These are phyloP conservation scores for Syngnathus floridae DNA, from an alignment of 2,113 vertebrate genomes.

Conservation along the genomic window DNA sequence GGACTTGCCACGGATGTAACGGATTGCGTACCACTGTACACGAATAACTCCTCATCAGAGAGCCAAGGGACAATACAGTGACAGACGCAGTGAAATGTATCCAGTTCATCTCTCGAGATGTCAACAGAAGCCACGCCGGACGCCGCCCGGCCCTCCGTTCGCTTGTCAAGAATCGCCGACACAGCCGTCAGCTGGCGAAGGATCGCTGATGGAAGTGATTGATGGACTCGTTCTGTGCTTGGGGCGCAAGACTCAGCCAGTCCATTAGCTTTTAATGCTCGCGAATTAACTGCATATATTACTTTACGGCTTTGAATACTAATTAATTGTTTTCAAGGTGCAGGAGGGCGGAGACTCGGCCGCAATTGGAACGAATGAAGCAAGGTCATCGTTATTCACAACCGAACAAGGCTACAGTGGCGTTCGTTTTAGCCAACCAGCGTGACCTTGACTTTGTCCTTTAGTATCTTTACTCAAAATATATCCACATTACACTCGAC, in stretches of 20 bases:
- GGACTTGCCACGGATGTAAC: background rate
- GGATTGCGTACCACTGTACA: background rate
- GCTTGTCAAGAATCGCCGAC: conserved; percentile 31
- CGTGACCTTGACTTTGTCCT: conserved; percentile 41
- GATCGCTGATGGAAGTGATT: conserved; percentile 60
- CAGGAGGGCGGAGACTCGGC: conserved; percentile 4
- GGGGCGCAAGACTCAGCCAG: conserved; percentile 50
- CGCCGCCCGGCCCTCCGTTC: background rate
- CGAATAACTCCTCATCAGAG: background rate
- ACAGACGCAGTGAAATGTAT: conserved; percentile 25
- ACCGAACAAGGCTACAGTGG: conserved; percentile 18
- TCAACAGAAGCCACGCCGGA: conserved; percentile 5
- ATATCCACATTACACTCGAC: conserved; percentile 5
- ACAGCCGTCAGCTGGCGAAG: conserved; percentile 37
- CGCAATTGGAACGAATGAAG: conserved; percentile 15
- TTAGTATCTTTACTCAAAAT: conserved; percentile 32
- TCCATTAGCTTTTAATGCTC: conserved; percentile 62
- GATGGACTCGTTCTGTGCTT: conserved; percentile 48
- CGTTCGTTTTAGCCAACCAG: conserved; percentile 15
- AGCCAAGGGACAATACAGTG: conserved; percentile 44
- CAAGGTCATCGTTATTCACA: conserved; percentile 28
- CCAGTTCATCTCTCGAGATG: conserved; percentile 26
- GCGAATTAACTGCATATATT: conserved; percentile 57
- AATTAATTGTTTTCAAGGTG: conserved; percentile 56
- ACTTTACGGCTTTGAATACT: conserved; percentile 55